Base-by-base conservation (phyloP, 2,797 vertebrate species). In the Rhinophrynus dorsalis region DNA sequence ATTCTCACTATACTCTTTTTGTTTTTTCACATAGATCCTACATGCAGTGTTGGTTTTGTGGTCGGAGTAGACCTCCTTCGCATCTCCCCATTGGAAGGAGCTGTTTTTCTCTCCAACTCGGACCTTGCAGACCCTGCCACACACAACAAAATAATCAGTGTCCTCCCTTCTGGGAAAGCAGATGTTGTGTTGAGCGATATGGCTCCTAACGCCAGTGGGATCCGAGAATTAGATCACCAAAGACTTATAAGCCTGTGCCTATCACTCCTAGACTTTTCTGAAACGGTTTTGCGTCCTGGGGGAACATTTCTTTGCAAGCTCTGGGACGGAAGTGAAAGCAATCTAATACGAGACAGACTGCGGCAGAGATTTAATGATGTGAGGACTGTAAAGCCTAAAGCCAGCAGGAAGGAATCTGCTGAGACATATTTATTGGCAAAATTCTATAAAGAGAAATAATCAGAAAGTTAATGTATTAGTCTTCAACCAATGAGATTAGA, bases 131-230 rank as follows among this genome's bases (percentile, higher is more conserved):
- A 92, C 52, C 86, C 88, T 0, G 4, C 21, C 45, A 92, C 88
- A 0, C 85, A 87, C 1, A 69, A 74, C 52, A 83, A 69, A 17
- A 84, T 98, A 48, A 85, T 74, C 64, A 83, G 79, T 6, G 79
- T 94, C 50, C 94, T 99, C 47, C 96, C 96, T 5, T n/a, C 37
- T 0, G 83, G 84, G 38, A 85, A 50, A 61, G 94, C 86, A 10
- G 91, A 97, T 1, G 85, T 96, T 77, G 88, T 99, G 79, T 81
- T 99, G 74, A 99, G 96, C 0, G 96, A 99, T 81, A 94, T 98
- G 94, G 96, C 95, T 0, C 97, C 96, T 40, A 98, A 96, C 0
- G 95, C 96, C 1, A 93, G 92, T 0, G 97, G 97, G 12, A 86
- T 96, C 66, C 87, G 78, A 29, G 92, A 91, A 3, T 88, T 99